Evolutionary conservation across 2,888 invertebrate species (phyloP), one percentile per base, ranked within the genome.

Genomic region (Plutella xylostella): DNA sequence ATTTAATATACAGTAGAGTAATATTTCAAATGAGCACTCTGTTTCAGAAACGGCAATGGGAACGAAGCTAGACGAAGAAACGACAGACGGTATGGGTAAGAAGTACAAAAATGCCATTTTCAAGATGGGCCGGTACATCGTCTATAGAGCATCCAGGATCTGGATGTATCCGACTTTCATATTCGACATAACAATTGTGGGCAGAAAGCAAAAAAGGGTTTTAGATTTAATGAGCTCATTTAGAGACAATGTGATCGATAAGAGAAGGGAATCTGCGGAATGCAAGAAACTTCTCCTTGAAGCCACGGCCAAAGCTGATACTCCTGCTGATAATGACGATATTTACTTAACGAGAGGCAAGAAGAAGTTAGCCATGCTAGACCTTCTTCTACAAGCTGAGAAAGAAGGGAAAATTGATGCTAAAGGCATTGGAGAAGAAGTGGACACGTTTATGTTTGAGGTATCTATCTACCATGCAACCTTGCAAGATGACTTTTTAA

Each of bases 31-130:
- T n/a, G n/a, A n/a, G n/a, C n/a, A n/a, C 14, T 18, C 30, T 44
- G 2, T 66, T 71, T 46, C 53, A 86, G 87, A 87, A 77, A 86
- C 88, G 17, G 91, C 92, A 1, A 90, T 93, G 89, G 93, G 92
- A 2, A 85, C 87, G 0, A 80, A 84, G 47, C 70, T 91, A 6
- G 72, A 78, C 43, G 71, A 75, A 37, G 76, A 85, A 35, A 61
- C 68, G 15, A 55, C 69, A 1, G 51, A 55, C 2, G 48, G 58
- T 1, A 63, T 61, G 18, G 82, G 85, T n/a, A 73, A 71, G 28
- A 68, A 73, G 22, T 91, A 91, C 60, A 86, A 89, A 43, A 57
- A 78, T 11, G 84, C 88, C 33, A 85, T 91, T 44, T 74, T 85
- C 47, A 61, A 65, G 3, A 56, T 88, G 3, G 85, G 82, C 46